Evolutionary conservation across 2,888 invertebrate species (phyloP).

Genomic region (Pecten maximus): DNA sequence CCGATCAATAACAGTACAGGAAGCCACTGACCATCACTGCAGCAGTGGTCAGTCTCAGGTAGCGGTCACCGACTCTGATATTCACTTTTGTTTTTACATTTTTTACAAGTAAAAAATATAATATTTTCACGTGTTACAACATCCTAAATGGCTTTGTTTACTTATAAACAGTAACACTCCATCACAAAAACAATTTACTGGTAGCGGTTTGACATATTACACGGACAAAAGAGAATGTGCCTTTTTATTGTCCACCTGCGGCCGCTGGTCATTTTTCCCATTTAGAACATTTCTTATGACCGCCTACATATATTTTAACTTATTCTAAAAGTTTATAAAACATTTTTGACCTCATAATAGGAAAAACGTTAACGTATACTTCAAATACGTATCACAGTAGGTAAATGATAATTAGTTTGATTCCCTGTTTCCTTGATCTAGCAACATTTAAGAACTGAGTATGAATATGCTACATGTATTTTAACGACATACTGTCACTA

Average conservation of each 20-base stretch:
- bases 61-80: neutral
- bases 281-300: neutral
- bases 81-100: neutral
- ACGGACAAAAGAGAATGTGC: neutral
- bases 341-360: no score
- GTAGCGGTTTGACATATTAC: neutral
- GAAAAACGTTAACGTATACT: no score
- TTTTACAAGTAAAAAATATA: neutral
- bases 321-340: no score
- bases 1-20: neutral
- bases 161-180: neutral
- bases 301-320: no score
- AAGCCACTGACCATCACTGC: neutral
- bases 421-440: no score
- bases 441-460: no score
- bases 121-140: neutral
- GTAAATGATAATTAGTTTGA: no score
- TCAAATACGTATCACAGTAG: no score
- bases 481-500: no score
- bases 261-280: neutral
- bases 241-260: neutral
- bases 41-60: neutral
- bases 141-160: neutral
- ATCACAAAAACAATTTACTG: neutral
- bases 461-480: no score